phyloP scores from a whole-genome alignment of 1,140 invertebrate species.

The Zaprionus taronus region DNA sequence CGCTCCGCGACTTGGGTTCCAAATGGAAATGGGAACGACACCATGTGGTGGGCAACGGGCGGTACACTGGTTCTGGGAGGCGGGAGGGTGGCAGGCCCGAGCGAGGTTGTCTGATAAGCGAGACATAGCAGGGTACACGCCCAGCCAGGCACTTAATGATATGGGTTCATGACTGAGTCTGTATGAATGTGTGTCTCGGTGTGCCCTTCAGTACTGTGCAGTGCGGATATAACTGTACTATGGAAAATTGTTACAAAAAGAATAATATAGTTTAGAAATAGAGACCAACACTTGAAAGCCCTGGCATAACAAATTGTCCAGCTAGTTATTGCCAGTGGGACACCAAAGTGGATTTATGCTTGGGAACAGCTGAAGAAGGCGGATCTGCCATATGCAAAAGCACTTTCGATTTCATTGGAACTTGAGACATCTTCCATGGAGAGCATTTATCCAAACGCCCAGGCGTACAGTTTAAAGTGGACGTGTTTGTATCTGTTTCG shows the following conservation, averaged over 20 bases:
- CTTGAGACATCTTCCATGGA: constrained; percentile 37
- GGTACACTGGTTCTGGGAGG: background rate
- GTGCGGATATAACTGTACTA: background rate
- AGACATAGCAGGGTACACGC: constrained; percentile 15
- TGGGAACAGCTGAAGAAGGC: background rate
- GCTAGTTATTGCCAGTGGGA: background rate
- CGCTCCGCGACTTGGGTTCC: constrained; percentile 52
- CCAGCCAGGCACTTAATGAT: constrained; percentile 11
- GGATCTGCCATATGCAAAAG: background rate
- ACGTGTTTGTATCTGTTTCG: constrained; percentile 53
- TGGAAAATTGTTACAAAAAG: background rate
- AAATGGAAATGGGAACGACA: constrained; percentile 30
- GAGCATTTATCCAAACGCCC: constrained; percentile 75
- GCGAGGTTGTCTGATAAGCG: constrained; percentile 56
- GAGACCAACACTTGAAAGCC: background rate
- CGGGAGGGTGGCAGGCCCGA: constrained; percentile 14
- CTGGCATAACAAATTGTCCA: background rate
- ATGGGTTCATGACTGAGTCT: background rate
- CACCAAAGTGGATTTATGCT: background rate
- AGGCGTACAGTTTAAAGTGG: constrained; percentile 70
- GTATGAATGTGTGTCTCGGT: background rate
- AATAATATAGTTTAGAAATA: background rate
- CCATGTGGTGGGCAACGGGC: constrained; percentile 9
- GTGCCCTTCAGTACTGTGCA: background rate
- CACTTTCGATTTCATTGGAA: constrained; percentile 56